phyloP scores from a whole-genome alignment of 2,888 invertebrate genomes.

The Pegoplata infirma region DNA sequence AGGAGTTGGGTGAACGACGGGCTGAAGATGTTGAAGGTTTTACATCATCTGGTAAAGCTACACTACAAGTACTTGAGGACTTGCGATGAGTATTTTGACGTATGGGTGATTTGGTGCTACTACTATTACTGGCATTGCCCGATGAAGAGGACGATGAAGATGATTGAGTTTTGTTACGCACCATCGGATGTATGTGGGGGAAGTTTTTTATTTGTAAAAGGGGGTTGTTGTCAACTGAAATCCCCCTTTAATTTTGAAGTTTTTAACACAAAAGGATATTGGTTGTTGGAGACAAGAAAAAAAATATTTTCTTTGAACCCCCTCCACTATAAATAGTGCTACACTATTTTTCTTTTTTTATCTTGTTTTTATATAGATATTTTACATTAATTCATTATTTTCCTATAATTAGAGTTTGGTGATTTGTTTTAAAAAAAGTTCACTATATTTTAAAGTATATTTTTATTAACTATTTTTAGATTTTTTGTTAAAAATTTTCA shows the following conservation, averaged over 20 bases:
- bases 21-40: constrained; percentile 66
- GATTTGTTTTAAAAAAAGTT: not conserved
- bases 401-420: not conserved
- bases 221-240: constrained; percentile 29
- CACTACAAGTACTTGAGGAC: constrained; percentile 75
- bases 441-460: not conserved
- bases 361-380: not conserved
- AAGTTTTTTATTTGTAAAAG: not conserved
- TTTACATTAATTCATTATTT: not conserved
- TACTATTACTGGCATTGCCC: constrained; percentile 72
- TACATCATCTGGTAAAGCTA: constrained; percentile 73
- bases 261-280: constrained; percentile 13
- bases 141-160: constrained; percentile 71
- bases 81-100: constrained; percentile 74
- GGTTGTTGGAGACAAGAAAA: constrained; percentile 29
- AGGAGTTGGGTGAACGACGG: constrained; percentile 70
- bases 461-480: constrained; percentile 31
- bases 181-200: constrained; percentile 69
- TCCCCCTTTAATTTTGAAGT: constrained; percentile 28
- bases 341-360: not conserved
- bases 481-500: constrained; percentile 31
- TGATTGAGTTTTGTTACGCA: constrained; percentile 78
- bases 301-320: constrained; percentile 23
- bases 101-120: constrained; percentile 75
- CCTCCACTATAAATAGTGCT: no score